Conservation (phyloP, 2,797 vertebrate genomes). For the Neosilurus mollespiculum region DNA sequence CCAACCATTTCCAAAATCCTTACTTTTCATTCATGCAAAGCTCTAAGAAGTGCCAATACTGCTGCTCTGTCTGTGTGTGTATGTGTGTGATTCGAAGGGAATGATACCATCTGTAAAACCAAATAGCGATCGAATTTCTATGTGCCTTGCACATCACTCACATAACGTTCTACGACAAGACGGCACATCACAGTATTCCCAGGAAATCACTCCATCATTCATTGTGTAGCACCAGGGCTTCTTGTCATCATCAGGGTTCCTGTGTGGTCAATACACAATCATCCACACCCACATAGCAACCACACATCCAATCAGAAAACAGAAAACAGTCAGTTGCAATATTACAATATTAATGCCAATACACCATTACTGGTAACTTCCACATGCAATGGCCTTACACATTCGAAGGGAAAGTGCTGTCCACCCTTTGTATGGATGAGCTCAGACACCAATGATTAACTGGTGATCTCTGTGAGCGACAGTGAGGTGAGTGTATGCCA, state of each 20-base stretch:
- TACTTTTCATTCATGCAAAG: neutral
- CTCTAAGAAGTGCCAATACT: neutral
- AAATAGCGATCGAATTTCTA: too few species aligned
- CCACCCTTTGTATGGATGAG: too few species aligned
- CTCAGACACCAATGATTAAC: too few species aligned
- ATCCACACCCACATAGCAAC: neutral
- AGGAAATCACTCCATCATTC: slow-evolving; percentile 80
- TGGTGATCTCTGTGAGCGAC: too few species aligned
- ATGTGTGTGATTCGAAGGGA: neutral
- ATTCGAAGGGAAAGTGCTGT: too few species aligned
- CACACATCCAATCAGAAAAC: neutral
- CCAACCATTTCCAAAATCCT: neutral
- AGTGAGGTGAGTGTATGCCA: too few species aligned
- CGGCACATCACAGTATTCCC: slow-evolving; percentile 84
- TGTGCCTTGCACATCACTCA: slow-evolving; percentile 60
- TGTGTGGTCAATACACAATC: slow-evolving; percentile 60
- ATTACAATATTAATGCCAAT: neutral
- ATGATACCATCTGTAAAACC: neutral
- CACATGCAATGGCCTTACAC: too few species aligned
- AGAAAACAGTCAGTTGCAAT: neutral
- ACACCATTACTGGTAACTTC: neutral
- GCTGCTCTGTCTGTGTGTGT: neutral
- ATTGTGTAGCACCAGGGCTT: slow-evolving; percentile 90
- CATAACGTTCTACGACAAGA: slow-evolving; percentile 70
- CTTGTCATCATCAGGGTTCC: slow-evolving; percentile 87